Percentiles rank a stretch among this genome's conserved stretches.
These are phyloP conservation scores for Neotragus pygmaeus DNA, from an alignment of 2,113 vertebrate species.

Conservation along the genomic window DNA sequence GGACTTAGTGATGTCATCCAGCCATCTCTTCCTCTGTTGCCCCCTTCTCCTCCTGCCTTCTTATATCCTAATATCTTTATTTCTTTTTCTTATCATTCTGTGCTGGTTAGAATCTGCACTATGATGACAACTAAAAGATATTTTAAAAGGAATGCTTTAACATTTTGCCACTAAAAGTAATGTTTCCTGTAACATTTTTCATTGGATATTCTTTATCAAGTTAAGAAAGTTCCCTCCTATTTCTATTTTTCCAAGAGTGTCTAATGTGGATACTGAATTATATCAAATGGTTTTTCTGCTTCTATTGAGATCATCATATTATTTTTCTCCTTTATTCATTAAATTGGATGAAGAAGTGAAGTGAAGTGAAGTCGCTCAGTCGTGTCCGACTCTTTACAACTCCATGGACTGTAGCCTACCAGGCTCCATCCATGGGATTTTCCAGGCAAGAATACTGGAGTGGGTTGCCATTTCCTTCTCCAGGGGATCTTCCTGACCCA, in stretches of 20 bases:
- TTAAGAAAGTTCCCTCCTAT: background rate
- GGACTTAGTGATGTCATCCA: background rate
- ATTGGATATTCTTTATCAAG: background rate
- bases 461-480: too few relatives aligned
- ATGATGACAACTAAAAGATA: background rate
- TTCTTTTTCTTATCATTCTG: background rate
- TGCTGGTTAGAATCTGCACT: background rate
- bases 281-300: background rate
- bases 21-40: background rate
- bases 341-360: background rate
- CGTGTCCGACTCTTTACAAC: too few relatives aligned
- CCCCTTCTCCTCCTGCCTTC: background rate
- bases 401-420: too few relatives aligned
- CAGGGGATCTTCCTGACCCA: too few relatives aligned
- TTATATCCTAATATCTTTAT: background rate
- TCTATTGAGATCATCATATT: background rate
- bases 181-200: background rate
- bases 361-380: too few relatives aligned
- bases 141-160: background rate
- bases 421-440: too few relatives aligned
- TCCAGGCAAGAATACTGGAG: too few relatives aligned
- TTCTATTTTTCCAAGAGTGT: background rate
- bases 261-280: background rate
- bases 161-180: background rate
- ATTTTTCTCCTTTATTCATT: constrained; percentile 17